phyloP scores from a whole-genome alignment of 1,140 invertebrate species.

The Dendroctonus ponderosae region DNA sequence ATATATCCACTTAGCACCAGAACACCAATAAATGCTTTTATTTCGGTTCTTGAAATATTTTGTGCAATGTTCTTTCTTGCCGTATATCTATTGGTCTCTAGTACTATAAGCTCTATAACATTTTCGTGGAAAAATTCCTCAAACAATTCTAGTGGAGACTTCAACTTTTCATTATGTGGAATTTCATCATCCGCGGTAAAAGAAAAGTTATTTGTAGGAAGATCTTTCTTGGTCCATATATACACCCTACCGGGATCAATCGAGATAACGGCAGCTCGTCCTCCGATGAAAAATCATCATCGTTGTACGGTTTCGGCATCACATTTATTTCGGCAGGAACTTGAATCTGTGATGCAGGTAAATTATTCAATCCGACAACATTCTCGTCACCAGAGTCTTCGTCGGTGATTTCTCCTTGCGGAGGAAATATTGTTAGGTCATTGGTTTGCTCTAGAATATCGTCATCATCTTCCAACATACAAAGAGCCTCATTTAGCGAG shows the following conservation, averaged over 20 bases:
- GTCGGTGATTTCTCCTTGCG: background rate
- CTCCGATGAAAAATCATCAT: too few species aligned
- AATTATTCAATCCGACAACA: background rate
- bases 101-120: background rate
- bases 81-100: slow-evolving; percentile 4
- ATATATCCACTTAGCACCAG: slow-evolving; percentile 5
- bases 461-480: background rate
- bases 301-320: background rate
- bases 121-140: slow-evolving; percentile 1
- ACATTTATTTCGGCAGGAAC: background rate
- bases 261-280: background rate
- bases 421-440: background rate
- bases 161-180: background rate
- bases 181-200: background rate
- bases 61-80: background rate
- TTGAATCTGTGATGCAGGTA: background rate
- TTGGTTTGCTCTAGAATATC: too few species aligned
- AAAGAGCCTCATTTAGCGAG: background rate
- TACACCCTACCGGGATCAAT: background rate
- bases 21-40: slow-evolving; percentile 4
- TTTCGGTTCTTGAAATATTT: background rate
- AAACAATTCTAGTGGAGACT: background rate
- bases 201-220: background rate
- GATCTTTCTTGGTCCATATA: background rate
- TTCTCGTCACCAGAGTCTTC: slow-evolving; percentile 1